Percentiles rank a stretch among this genome's conserved stretches.
These are phyloP conservation scores for Stenodera caucasica DNA, from an alignment of 2,888 invertebrate genomes.

Conservation along the genomic window DNA sequence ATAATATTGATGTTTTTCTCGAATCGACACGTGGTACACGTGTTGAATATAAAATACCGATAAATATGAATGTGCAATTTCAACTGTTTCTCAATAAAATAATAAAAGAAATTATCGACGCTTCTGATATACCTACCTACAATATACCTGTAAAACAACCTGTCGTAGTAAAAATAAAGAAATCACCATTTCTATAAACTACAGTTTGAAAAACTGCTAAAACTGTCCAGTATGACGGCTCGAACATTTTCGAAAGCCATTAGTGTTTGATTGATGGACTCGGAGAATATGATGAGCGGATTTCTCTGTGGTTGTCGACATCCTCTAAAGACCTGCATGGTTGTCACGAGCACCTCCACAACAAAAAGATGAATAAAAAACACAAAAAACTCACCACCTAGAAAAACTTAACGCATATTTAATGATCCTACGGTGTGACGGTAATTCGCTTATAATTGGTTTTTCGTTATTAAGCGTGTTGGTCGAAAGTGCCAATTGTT, in stretches of 20 bases:
- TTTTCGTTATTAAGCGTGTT: conserved; percentile 17
- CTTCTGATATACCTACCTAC: not conserved
- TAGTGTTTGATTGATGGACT: conserved; percentile 36
- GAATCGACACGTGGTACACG: conserved; percentile 10
- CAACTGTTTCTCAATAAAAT: conserved; percentile 15
- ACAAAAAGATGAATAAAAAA: not conserved
- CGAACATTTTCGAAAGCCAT: conserved; percentile 29
- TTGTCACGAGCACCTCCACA: conserved; percentile 19
- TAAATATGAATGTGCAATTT: conserved; percentile 15
- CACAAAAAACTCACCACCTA: not conserved
- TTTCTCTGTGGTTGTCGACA: conserved; percentile 32
- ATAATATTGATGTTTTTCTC: conserved; percentile 11
- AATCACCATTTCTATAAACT: not conserved
- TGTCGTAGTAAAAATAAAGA: not conserved
- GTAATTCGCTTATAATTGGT: conserved; percentile 24
- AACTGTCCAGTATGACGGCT: conserved; percentile 2
- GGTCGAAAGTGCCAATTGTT: conserved; percentile 5
- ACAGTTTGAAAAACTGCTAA: not conserved
- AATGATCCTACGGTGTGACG: conserved; percentile 21
- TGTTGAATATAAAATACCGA: conserved; percentile 13
- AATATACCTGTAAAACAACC: not conserved
- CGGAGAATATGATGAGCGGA: conserved; percentile 29
- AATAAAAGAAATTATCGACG: conserved; percentile 12
- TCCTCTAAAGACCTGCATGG: conserved; percentile 28
- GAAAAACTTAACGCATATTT: conserved; percentile 26